Conservation (phyloP, 2,888 invertebrate genomes). For the Apodemia zela region DNA sequence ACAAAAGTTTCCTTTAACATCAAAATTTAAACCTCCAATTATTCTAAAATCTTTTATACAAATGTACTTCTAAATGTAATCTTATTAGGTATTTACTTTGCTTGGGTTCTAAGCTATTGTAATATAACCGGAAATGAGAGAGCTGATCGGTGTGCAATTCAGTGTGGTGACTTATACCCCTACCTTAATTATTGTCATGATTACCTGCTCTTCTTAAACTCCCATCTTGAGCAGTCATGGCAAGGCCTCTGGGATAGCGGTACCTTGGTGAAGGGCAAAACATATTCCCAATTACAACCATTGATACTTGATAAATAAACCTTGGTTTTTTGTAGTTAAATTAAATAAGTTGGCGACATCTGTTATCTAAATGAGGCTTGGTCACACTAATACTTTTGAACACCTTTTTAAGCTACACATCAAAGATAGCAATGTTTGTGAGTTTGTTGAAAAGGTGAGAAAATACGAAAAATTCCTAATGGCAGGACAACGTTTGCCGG, state of each 20-base stretch:
- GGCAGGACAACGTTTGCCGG: too few relatives aligned
- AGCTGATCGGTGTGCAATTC: neutral
- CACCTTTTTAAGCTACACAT: neutral
- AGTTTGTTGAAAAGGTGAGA: too few relatives aligned
- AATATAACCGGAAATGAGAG: neutral
- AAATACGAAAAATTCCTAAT: too few relatives aligned
- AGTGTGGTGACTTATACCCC: neutral
- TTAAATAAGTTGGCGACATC: neutral
- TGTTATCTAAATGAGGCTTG: neutral
- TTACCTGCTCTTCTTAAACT: neutral
- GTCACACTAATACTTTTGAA: neutral
- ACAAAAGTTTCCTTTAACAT: neutral
- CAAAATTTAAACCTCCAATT: neutral
- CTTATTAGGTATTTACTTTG: neutral
- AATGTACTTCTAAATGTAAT: neutral
- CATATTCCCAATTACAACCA: neutral
- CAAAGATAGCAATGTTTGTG: neutral
- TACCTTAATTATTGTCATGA: slow-evolving; percentile 1
- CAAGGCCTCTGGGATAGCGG: neutral
- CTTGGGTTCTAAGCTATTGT: neutral
- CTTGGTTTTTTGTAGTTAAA: neutral
- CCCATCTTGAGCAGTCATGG: neutral
- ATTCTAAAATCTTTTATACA: neutral
- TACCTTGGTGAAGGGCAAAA: neutral
- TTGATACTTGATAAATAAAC: too few relatives aligned